These are phyloP conservation scores for Oreortyx pictus DNA, from an alignment of 2,797 vertebrate species.

Conservation along the genomic window DNA sequence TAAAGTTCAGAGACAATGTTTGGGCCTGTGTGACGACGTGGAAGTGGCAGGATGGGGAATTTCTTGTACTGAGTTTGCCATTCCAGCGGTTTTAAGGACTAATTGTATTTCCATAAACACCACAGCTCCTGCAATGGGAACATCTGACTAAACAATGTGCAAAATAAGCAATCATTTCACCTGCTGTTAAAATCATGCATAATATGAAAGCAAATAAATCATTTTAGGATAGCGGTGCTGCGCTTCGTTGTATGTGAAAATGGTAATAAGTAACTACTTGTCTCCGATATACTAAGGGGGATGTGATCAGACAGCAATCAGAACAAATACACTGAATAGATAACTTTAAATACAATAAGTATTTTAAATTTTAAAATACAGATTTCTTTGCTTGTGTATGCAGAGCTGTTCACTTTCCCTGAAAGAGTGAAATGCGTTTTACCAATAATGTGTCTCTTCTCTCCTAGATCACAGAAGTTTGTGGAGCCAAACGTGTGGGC, in stretches of 20 bases:
- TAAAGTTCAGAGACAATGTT: not conserved
- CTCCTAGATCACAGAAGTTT: conserved; percentile 90
- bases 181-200: not conserved
- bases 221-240: not conserved
- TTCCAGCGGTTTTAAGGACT: not conserved
- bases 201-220: not conserved
- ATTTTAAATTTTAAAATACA: not conserved
- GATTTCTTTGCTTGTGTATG: not conserved
- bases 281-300: not conserved
- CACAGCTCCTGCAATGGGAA: not conserved
- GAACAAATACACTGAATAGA: accelerated
- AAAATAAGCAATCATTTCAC: not conserved
- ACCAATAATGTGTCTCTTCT: not conserved
- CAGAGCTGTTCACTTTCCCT: not conserved
- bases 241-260: not conserved
- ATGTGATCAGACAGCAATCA: not conserved
- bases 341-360: not conserved
- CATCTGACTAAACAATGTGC: not conserved
- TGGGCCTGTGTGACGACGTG: not conserved
- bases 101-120: not conserved
- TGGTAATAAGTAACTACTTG: not conserved
- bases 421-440: not conserved
- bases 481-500: conserved; percentile 91
- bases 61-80: not conserved
- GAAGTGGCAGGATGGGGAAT: accelerated